Evolutionary conservation across 2,797 vertebrate genomes (phyloP), one percentile per base, ranked within the genome.

Genomic region (Acanthis flammea): DNA sequence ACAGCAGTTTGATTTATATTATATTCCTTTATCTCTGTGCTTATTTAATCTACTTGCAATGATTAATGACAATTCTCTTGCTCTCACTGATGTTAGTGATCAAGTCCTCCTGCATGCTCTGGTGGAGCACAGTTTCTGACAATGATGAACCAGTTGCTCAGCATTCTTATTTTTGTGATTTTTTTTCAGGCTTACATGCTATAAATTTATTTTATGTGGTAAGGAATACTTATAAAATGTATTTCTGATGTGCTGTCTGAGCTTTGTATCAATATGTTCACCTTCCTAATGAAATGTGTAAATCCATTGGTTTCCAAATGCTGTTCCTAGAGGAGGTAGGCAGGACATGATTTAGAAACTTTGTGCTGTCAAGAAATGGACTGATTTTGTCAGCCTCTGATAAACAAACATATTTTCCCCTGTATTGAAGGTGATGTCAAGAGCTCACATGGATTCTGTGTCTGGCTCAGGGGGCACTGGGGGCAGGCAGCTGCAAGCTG

Each of bases 61-160:
- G 82, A 95, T 97, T 96, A 92, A 96, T 95, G 87, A 41, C 76
- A 93, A 41, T 92, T 67, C 74, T 90, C 4, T 95, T 89, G 77
- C 73, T 93, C 89, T 70, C 67, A 31, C 62, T 89, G 88, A 68
- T 95, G 60, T 41, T 91, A 18, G 79, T 88, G 83, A 89, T 84
- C 15, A 55, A 33, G 30, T 61, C 39, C 50, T 87, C 53, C 65
- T 79, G 62, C 12, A 10, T 35, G 53, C 61, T 93, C 41, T 30
- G 86, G 57, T 68, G 54, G 82, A 75, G 42, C n/a, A 22, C 10
- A 66, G 25, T 57, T 94, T 92, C 67, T 92, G 85, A 55, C 60
- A 74, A 17, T 77, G 78, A 96, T 18, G 30, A 89, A 94, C 0
- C 70, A 73, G 21, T 71, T 17, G 2, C 45, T 70, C 24, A 50